Evolutionary conservation across 2,113 vertebrate species (phyloP).

Genomic region (Cyanistes caeruleus): DNA sequence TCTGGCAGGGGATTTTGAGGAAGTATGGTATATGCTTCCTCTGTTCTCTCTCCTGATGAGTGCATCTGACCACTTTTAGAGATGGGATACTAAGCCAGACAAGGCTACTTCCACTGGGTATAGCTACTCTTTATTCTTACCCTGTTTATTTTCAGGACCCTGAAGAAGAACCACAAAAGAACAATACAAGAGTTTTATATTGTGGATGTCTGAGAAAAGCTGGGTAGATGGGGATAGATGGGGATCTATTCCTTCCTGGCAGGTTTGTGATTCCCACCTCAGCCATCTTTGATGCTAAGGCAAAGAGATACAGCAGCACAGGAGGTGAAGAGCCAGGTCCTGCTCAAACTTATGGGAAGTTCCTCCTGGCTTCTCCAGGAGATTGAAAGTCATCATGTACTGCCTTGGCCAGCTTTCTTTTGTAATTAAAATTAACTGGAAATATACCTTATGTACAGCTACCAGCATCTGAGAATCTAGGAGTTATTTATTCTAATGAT

Average conservation of each 20-base stretch:
- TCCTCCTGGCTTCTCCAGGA: background rate
- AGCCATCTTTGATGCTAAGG: fast-evolving
- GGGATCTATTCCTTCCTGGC: background rate
- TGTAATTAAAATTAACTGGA: background rate
- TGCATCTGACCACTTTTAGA: background rate
- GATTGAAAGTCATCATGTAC: background rate
- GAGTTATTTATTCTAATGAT: constrained; percentile 8
- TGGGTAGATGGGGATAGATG: too few species aligned
- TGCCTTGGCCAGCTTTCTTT: background rate
- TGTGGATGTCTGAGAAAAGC: background rate
- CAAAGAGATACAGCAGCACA: background rate
- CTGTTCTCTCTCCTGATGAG: background rate
- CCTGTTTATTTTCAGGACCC: background rate
- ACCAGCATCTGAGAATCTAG: background rate
- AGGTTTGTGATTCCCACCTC: background rate
- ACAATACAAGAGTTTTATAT: background rate
- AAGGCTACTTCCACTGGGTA: background rate
- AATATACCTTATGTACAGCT: background rate
- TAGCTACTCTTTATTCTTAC: background rate
- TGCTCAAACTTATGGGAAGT: background rate
- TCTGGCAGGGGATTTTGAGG: background rate
- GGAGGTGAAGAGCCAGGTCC: background rate
- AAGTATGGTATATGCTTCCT: background rate
- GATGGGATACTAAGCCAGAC: background rate
- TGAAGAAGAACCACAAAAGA: background rate